Evolutionary conservation across 2,797 vertebrate species (phyloP).

Genomic region (Taenioides sp.): DNA sequence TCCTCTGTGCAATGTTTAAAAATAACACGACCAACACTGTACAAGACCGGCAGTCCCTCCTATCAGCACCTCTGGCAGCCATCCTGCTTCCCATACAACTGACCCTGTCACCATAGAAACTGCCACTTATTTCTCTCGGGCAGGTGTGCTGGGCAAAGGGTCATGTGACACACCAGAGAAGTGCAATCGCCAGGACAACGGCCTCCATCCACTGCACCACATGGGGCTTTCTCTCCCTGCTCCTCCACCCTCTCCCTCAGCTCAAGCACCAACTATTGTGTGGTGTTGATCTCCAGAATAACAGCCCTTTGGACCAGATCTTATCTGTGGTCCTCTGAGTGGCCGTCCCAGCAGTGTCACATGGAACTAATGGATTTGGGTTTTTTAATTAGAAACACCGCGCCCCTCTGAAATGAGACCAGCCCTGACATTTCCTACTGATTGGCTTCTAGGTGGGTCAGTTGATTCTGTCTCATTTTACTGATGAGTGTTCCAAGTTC

Average conservation of each 20-base stretch:
- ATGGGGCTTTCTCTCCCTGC: conserved; percentile 52
- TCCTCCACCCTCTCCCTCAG: conserved; percentile 25
- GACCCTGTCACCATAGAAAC: conserved; percentile 85
- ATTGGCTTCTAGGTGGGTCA: conserved; percentile 32
- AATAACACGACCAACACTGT: conserved; percentile 63
- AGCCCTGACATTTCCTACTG: conserved; percentile 43
- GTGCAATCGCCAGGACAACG: conserved; percentile 74
- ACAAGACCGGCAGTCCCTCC: conserved; percentile 63
- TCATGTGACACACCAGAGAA: conserved; percentile 78
- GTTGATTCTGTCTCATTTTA: conserved; percentile 38
- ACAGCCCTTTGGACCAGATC: conserved; percentile 26
- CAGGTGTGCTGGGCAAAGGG: conserved; percentile 83
- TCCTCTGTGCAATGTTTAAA: conserved; percentile 67
- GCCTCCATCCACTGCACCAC: conserved; percentile 63
- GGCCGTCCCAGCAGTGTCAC: conserved; percentile 31
- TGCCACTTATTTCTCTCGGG: conserved; percentile 75
- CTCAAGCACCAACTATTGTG: conserved; percentile 22
- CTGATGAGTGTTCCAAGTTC: conserved; percentile 42
- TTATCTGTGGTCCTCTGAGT: conserved; percentile 26
- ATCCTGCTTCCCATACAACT: conserved; percentile 73
- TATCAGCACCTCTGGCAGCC: conserved; percentile 70
- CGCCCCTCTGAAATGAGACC: conserved; percentile 27
- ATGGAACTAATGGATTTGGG: conserved; percentile 35
- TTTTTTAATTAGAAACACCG: conserved; percentile 35
- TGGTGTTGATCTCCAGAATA: conserved; percentile 12